Conservation (phyloP, 2,888 invertebrate species). For the Cataglyphis livida region DNA sequence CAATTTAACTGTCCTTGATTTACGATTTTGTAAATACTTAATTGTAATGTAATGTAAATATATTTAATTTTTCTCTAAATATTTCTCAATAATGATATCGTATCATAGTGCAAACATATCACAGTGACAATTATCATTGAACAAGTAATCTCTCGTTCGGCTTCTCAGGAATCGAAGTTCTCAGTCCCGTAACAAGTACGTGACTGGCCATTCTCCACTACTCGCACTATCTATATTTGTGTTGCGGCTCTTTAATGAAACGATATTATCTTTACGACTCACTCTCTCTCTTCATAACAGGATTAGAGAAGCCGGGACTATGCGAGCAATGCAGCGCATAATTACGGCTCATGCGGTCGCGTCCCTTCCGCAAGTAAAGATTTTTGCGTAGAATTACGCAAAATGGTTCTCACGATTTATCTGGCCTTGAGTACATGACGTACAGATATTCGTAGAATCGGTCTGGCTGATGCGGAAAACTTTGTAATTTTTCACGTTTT, state of each 20-base stretch:
- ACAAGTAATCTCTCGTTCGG: constrained; percentile 39
- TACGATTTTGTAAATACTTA: neutral
- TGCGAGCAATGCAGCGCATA: constrained; percentile 53
- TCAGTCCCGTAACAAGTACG: constrained; percentile 41
- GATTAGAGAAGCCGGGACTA: constrained; percentile 28
- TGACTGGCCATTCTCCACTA: constrained; percentile 37
- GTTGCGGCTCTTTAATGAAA: constrained; percentile 41
- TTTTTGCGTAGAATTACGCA: constrained; percentile 30
- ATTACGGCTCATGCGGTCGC: constrained; percentile 37
- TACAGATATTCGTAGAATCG: constrained; percentile 26
- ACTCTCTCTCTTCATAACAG: constrained; percentile 54
- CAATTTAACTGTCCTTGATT: neutral
- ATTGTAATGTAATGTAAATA: neutral
- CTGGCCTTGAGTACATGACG: constrained; percentile 33
- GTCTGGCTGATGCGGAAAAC: constrained; percentile 39
- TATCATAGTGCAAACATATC: constrained; percentile 35
- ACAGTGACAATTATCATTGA: constrained; percentile 42
- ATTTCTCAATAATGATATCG: constrained; percentile 11
- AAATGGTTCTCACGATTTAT: constrained; percentile 51
- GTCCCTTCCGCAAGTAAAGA: constrained; percentile 45
- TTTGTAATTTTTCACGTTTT: constrained; percentile 42
- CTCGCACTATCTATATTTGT: constrained; percentile 63
- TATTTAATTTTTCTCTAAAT: constrained; percentile 31
- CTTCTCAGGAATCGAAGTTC: constrained; percentile 39
- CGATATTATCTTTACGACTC: constrained; percentile 63